Percentiles rank a stretch among this genome's conserved stretches.
Evolutionary conservation across 2,113 vertebrate species (phyloP).

Genomic region (Corapipo altera): DNA sequence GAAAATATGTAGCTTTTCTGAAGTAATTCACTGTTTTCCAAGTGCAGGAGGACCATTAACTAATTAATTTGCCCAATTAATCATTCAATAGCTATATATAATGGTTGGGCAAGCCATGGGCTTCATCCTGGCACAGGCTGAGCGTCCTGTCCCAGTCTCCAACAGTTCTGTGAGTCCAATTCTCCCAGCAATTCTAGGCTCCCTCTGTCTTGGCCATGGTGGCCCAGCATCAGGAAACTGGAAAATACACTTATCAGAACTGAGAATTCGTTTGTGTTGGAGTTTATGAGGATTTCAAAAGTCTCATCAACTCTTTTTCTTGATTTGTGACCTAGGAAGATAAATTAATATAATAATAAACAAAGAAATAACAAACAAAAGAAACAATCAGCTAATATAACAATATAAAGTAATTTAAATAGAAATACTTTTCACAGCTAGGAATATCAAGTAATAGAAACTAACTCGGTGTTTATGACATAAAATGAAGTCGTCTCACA

Average conservation of each 20-base stretch:
- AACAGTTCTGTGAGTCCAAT: background rate
- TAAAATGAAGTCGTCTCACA: background rate
- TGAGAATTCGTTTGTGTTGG: background rate
- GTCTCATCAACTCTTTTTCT: background rate
- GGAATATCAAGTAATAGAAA: background rate
- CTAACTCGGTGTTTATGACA: background rate
- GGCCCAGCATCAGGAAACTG: background rate
- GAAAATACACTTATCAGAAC: background rate
- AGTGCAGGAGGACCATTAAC: background rate
- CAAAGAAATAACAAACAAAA: background rate
- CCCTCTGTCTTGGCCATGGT: background rate
- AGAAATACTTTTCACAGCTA: background rate
- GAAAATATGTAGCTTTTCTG: background rate
- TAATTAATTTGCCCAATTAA: conserved; percentile 2
- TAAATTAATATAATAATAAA: background rate
- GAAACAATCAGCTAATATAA: background rate
- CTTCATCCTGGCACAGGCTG: background rate
- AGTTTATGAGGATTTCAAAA: background rate
- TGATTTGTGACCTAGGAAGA: background rate
- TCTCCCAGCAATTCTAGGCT: background rate
- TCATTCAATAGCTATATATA: background rate
- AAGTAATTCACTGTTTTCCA: background rate
- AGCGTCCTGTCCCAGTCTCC: background rate
- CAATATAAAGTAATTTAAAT: background rate
- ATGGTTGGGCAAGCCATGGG: background rate